These are phyloP conservation scores for Lepisosteus osseus DNA, from an alignment of 2,113 vertebrate genomes.

Conservation along the genomic window DNA sequence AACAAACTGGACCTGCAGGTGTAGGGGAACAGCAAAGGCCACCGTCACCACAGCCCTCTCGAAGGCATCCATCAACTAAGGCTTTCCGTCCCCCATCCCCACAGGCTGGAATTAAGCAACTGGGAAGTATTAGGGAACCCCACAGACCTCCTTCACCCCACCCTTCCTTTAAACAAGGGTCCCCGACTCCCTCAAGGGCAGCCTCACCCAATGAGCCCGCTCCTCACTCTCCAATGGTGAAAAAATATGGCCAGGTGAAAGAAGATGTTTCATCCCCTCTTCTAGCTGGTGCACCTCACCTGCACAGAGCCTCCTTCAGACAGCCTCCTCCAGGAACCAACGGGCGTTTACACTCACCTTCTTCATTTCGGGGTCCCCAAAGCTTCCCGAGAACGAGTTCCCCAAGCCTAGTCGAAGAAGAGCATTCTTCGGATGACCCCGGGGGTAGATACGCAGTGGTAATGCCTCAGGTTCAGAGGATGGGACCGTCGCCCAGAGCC, in stretches of 20 bases:
- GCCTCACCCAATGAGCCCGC: conserved; percentile 38
- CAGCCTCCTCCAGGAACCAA: conserved; percentile 41
- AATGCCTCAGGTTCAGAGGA: conserved; percentile 78
- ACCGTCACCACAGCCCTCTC: conserved; percentile 52
- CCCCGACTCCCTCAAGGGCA: conserved; percentile 37
- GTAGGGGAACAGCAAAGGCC: conserved; percentile 33
- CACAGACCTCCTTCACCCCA: conserved; percentile 33
- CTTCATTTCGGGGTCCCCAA: not conserved
- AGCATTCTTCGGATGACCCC: conserved; percentile 34
- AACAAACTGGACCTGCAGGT: conserved; percentile 32
- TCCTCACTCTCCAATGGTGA: conserved; percentile 36
- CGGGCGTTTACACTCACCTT: not conserved
- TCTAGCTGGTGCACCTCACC: conserved; percentile 51
- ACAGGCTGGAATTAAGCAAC: conserved; percentile 4
- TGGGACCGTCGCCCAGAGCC: conserved; percentile 45
- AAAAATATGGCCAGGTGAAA: conserved; percentile 55
- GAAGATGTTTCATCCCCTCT: conserved; percentile 56
- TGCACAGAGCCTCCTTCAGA: conserved; percentile 60
- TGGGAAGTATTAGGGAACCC: not conserved
- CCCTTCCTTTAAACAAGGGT: conserved; percentile 31
- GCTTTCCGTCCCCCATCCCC: conserved; percentile 40
- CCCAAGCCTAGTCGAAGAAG: conserved; percentile 13
- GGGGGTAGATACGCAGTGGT: conserved; percentile 82
- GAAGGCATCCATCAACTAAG: conserved; percentile 51
- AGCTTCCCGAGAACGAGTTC: not conserved